Percentiles rank a stretch among this genome's conserved stretches.
Evolutionary conservation across 2,888 invertebrate genomes (phyloP).

Genomic region (Tachina fera): DNA sequence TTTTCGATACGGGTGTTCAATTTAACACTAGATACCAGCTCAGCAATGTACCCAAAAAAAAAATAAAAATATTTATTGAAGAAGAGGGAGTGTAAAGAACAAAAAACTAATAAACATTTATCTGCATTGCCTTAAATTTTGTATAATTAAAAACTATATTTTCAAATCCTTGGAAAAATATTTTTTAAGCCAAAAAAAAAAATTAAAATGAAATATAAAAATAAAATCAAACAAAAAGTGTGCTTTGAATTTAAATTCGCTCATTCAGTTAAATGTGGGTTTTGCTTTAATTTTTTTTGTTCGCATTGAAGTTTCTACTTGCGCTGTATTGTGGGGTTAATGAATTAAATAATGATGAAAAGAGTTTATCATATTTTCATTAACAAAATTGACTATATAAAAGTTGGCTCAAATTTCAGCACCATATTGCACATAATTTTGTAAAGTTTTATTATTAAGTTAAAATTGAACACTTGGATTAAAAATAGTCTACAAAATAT

Average conservation of each 20-base stretch:
- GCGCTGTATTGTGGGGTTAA: constrained; percentile 1
- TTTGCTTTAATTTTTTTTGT: constrained; percentile 24
- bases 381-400: too few species aligned
- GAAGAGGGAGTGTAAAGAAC: not conserved
- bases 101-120: constrained; percentile 20
- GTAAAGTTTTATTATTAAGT: too few species aligned
- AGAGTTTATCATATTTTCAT: too few species aligned
- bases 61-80: not conserved
- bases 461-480: too few species aligned
- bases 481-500: too few species aligned
- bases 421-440: too few species aligned
- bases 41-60: not conserved
- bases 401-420: too few species aligned
- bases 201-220: not conserved
- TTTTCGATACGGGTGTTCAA: constrained; percentile 46
- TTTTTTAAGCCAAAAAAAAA: constrained; percentile 43
- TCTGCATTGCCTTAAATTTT: constrained; percentile 46
- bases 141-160: constrained; percentile 49
- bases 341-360: not conserved
- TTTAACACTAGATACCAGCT: constrained; percentile 34
- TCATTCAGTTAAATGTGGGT: constrained; percentile 16
- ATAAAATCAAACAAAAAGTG: constrained; percentile 13
- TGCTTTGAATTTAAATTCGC: constrained; percentile 34
- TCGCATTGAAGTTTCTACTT: not conserved
- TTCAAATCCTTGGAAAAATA: constrained; percentile 24